phyloP scores from a whole-genome alignment of 2,888 invertebrate species.

The Drosophila anomalata region DNA sequence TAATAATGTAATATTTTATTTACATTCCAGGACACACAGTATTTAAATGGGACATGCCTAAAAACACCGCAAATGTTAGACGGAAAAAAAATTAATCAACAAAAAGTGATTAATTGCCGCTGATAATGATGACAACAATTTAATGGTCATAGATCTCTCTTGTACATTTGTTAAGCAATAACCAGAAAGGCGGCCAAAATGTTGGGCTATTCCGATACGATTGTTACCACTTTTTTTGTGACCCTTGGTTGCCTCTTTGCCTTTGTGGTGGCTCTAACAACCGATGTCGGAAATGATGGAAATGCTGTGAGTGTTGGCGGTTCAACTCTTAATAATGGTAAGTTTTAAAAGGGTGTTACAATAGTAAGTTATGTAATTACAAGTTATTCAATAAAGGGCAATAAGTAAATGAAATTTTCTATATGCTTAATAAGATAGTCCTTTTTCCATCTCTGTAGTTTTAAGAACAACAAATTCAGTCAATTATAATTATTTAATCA shows the following conservation, averaged over 20 bases:
- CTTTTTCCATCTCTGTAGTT: too few species aligned
- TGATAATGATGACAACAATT: background rate
- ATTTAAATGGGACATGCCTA: too few species aligned
- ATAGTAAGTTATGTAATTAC: background rate
- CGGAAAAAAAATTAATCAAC: background rate
- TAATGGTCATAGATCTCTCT: background rate
- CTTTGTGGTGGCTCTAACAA: constrained; percentile 55
- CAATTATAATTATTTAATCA: too few species aligned
- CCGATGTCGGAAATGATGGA: constrained; percentile 36
- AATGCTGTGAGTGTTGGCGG: constrained; percentile 53
- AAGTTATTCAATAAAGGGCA: too few species aligned
- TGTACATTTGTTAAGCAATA: background rate
- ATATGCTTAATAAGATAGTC: background rate
- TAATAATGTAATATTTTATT: background rate
- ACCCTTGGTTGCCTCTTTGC: constrained; percentile 13
- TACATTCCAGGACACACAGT: too few species aligned
- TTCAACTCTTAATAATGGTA: constrained; percentile 79
- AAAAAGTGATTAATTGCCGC: background rate
- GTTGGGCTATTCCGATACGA: background rate
- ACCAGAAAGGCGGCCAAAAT: background rate
- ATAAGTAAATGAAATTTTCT: too few species aligned
- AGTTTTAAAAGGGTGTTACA: constrained; percentile 49
- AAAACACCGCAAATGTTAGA: too few species aligned
- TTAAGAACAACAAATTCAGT: too few species aligned
- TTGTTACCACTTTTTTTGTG: constrained; percentile 32